Evolutionary conservation across 2,888 invertebrate species (phyloP).

Genomic region (Oxystoma pomonae): DNA sequence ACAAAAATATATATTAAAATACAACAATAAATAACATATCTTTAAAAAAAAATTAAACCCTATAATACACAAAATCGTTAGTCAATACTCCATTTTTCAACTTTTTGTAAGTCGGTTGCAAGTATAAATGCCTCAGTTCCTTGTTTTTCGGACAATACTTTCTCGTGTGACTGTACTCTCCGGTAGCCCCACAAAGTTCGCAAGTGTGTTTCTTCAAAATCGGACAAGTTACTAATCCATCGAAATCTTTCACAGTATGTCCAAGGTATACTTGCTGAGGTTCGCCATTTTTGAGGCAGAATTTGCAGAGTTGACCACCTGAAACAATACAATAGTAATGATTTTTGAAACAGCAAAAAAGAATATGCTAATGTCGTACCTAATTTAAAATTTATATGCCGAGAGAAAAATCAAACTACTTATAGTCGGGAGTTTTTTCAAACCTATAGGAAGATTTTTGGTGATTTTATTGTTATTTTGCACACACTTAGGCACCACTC

Average conservation of each 20-base stretch:
- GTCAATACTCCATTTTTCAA: neutral
- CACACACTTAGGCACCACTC: no score
- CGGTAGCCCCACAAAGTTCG: constrained; percentile 29
- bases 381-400: no score
- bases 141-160: constrained; percentile 26
- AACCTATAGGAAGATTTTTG: no score
- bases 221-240: constrained; percentile 28
- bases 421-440: no score
- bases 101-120: neutral
- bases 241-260: constrained; percentile 23
- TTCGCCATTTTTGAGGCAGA: constrained; percentile 32
- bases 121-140: neutral
- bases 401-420: no score
- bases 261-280: constrained; percentile 20
- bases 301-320: constrained; percentile 21
- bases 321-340: neutral
- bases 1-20: no score
- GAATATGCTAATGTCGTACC: no score
- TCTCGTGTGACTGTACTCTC: constrained; percentile 30
- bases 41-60: no score
- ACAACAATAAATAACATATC: no score
- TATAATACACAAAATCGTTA: no score
- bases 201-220: constrained; percentile 25
- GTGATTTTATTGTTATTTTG: no score
- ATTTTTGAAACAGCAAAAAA: no score